These are phyloP conservation scores for Tinea pellionella DNA, from an alignment of 2,888 invertebrate species.

Conservation along the genomic window DNA sequence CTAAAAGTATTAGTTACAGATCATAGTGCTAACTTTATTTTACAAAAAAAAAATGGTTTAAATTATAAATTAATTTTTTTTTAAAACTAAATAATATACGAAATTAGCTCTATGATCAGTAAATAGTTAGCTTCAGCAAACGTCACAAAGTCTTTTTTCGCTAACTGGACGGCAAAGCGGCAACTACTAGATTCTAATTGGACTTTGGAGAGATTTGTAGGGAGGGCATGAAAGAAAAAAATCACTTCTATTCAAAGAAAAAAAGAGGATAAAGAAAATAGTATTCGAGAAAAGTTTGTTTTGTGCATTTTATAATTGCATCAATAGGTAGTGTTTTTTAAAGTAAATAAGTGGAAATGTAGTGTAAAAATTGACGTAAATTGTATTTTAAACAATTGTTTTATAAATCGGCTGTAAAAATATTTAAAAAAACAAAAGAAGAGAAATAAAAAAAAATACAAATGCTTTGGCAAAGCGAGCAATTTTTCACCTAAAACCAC, in stretches of 20 bases:
- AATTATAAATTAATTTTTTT: too few relatives aligned
- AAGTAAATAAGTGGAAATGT: neutral
- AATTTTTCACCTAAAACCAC: conserved; percentile 64
- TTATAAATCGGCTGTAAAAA: conserved; percentile 15
- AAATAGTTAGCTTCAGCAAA: conserved; percentile 28
- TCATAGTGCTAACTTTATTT: neutral
- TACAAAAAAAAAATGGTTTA: too few relatives aligned
- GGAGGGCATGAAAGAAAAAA: conserved; percentile 14
- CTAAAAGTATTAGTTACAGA: neutral
- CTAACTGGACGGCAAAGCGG: conserved; percentile 59
- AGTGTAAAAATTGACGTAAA: neutral
- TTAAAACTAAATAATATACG: too few relatives aligned
- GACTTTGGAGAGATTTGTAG: neutral
- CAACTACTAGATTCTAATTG: conserved; percentile 25
- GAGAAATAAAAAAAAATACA: conserved; percentile 37
- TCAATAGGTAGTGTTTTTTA: too few relatives aligned
- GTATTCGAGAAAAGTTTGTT: neutral
- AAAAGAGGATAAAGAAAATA: neutral
- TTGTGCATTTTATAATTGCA: neutral
- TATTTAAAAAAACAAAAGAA: conserved; percentile 25
- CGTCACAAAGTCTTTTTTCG: conserved; percentile 30
- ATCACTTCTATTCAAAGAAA: conserved; percentile 4
- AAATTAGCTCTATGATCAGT: conserved; percentile 4
- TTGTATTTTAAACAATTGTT: neutral
- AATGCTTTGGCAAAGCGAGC: conserved; percentile 67